Conservation (phyloP, 92 coral and sea anemone genomes). For the Porites lobata region DNA sequence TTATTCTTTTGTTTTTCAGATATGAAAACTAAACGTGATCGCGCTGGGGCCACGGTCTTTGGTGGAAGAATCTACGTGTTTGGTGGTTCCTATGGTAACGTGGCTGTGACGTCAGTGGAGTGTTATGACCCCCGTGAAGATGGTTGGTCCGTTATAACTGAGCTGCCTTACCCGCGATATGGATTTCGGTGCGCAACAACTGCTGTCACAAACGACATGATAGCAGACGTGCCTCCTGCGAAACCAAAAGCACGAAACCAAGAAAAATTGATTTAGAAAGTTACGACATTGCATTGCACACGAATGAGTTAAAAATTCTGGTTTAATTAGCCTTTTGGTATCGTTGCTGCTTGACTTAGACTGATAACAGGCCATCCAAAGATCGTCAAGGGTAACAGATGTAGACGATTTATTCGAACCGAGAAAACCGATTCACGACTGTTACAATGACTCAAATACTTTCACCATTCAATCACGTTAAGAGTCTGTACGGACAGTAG, state of each 20-base stretch:
- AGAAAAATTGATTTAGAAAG: constrained; percentile 69
- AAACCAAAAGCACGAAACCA: constrained; percentile 38
- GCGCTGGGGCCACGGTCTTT: constrained; percentile 82
- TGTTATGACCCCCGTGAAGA: constrained; percentile 78
- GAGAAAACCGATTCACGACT: too few relatives aligned
- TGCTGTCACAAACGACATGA: constrained; percentile 77
- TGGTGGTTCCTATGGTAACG: constrained; percentile 98
- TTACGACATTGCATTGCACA: too few relatives aligned
- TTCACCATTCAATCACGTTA: too few relatives aligned
- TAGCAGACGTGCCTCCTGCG: constrained; percentile 66
- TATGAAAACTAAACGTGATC: constrained; percentile 91
- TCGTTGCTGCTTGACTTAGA: too few relatives aligned
- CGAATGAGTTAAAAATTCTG: too few relatives aligned
- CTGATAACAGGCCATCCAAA: too few relatives aligned
- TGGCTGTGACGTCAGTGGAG: constrained; percentile 92
- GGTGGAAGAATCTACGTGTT: constrained; percentile 91
- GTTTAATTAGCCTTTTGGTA: too few relatives aligned
- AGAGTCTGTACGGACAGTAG: too few relatives aligned
- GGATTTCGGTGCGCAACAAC: constrained; percentile 86
- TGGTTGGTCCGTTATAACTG: constrained; percentile 85
- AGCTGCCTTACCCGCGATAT: constrained; percentile 85
- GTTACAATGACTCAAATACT: too few relatives aligned
- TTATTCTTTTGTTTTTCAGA: constrained; percentile 50
- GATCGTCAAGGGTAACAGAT: too few relatives aligned
- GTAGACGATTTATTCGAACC: too few relatives aligned